Percentiles rank a stretch among this genome's conserved stretches.
phyloP scores from a whole-genome alignment of 2,888 invertebrate species.

The Argynnis bischoffii region DNA sequence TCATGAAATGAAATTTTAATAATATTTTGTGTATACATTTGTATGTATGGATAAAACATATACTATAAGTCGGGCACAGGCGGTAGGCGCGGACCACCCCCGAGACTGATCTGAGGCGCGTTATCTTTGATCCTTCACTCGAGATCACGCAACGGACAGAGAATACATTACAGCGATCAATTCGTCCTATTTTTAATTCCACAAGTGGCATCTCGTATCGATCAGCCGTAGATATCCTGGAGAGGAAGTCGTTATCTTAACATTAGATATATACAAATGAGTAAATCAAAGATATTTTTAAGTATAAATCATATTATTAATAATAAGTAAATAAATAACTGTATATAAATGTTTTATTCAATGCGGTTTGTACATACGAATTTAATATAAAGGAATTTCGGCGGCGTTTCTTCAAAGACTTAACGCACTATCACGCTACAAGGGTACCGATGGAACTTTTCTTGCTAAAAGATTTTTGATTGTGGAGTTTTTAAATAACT shows the following conservation, averaged over 20 bases:
- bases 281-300: not conserved
- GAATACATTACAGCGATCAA: slow-evolving; percentile 11
- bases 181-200: slow-evolving; percentile 22
- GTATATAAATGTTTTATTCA: no score
- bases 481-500: no score
- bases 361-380: no score
- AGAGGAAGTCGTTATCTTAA: not conserved
- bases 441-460: no score
- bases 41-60: no score
- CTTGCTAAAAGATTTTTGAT: no score
- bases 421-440: no score
- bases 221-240: not conserved
- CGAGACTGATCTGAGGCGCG: slow-evolving; percentile 10
- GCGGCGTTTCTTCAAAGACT: no score
- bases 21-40: not conserved
- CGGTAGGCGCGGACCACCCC: slow-evolving; percentile 7
- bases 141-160: slow-evolving; percentile 20
- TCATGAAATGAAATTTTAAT: not conserved
- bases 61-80: not conserved
- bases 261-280: not conserved
- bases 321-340: no score
- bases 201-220: slow-evolving; percentile 8
- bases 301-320: no score
- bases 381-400: no score
- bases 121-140: slow-evolving; percentile 30